Base-by-base conservation (phyloP, 2,888 invertebrate species). In the Clitarchus hookeri region DNA sequence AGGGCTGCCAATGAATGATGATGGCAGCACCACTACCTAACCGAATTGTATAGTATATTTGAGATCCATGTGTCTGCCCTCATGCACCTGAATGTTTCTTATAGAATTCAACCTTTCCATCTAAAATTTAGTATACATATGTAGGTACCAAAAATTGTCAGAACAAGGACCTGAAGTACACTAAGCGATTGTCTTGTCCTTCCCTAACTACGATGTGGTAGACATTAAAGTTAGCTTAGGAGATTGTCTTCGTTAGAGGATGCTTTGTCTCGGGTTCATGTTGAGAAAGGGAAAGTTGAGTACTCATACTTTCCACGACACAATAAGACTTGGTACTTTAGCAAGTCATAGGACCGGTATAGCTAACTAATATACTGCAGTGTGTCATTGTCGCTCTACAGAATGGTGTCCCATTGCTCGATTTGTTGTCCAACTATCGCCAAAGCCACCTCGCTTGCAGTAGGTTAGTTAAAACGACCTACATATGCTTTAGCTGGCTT, bases 1-100 rank as follows among this genome's bases (percentile, higher is more conserved):
- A 85, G 91, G 91, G 19, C 91, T 89, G n/a, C 91, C 91, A 9
- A 87, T 88, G 83, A 87, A 90, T 26, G 89, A 86, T 79, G 89
- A 89, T 86, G 90, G 90, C 16, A 90, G 86, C 84, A 90, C 88
- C 11, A 89, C 87, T 26, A 87, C 83, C 87, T 86, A 86, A 16
- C 89, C 89, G 25, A 88, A 23, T 83, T 88, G 54, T 11, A 13
- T 8, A 48, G 77, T 25, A 86, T 90, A 89, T 48, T 80, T 27
- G 84, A 90, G 86, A 85, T 89, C 88, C 27, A 88, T 88, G 83
- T 90, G 90, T 89, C 88, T 6, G 85, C 84, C 9, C 88, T 65
- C 87, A 90, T 89, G 86, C 44, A 8, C 27, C 25, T 79, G 79
- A 13, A 19, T 79, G 79, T 79, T 79, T n/a, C 88, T 87, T 16